A percentile compares a stretch with the other conserved stretches of the same genome.
Evolutionary conservation across 2,888 invertebrate species (phyloP).

Genomic region (Mycogona germanica): DNA sequence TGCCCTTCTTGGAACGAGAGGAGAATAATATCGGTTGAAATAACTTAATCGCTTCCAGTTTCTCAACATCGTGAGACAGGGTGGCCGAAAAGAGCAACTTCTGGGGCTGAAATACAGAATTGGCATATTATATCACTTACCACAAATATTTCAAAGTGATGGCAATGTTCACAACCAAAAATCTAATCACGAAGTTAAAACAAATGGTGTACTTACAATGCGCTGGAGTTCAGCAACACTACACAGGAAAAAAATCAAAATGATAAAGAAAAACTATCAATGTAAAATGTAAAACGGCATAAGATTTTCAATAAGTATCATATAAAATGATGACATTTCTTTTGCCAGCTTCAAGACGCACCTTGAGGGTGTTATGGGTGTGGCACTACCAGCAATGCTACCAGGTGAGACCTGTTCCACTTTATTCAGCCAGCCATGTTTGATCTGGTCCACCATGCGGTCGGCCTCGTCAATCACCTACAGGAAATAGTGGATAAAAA

Average conservation of each 20-base stretch:
- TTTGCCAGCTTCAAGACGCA: no score
- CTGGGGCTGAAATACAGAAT: conserved; percentile 41
- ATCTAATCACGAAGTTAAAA: background rate
- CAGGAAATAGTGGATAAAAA: conserved; percentile 12
- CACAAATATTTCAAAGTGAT: no score
- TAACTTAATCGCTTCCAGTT: conserved; percentile 71
- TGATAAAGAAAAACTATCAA: no score
- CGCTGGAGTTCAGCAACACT: background rate
- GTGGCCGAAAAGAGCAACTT: conserved; percentile 97
- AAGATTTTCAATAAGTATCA: no score
- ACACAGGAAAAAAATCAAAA: no score
- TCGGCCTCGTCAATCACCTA: conserved; percentile 93
- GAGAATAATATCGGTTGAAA: conserved; percentile 89
- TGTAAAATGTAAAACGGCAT: no score
- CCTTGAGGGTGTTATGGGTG: no score
- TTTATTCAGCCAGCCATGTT: conserved; percentile 80
- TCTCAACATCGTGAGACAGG: conserved; percentile 90
- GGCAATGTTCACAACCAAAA: background rate
- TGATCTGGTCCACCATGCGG: conserved; percentile 78
- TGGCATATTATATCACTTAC: no score
- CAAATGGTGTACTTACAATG: background rate
- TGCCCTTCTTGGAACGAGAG: conserved; percentile 37
- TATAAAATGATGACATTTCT: no score
- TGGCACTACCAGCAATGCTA: no score
- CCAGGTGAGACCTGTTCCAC: conserved; percentile 53